phyloP scores from a whole-genome alignment of 2,797 vertebrate genomes.

The Catostomus latipinnis region DNA sequence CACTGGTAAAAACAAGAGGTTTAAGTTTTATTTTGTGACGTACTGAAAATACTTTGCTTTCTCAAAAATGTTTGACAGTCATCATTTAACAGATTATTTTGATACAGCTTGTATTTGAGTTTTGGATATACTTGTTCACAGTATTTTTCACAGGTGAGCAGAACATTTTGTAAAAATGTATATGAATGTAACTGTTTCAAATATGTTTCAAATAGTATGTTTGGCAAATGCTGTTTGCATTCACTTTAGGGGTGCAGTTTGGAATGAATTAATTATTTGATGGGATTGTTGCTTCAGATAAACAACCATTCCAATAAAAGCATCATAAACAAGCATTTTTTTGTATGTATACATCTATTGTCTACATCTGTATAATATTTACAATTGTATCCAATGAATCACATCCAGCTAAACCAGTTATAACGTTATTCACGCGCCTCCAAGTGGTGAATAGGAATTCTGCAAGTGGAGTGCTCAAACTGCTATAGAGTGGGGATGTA shows the following conservation, averaged over 20 bases:
- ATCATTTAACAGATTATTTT: conserved; percentile 30
- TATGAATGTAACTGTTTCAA: conserved; percentile 5
- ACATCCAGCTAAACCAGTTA: background rate
- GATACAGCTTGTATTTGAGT: conserved; percentile 39
- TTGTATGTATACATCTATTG: background rate
- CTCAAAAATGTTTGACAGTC: conserved; percentile 3
- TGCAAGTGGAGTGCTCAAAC: background rate
- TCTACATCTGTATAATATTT: background rate
- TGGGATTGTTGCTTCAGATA: conserved; percentile 38
- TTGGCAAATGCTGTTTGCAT: conserved; percentile 7
- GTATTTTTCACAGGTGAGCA: conserved; percentile 27
- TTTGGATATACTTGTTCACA: background rate
- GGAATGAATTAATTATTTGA: conserved; percentile 43
- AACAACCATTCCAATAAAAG: conserved; percentile 83
- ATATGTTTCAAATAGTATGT: conserved; percentile 33
- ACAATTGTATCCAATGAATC: background rate
- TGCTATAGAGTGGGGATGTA: background rate
- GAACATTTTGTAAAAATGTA: conserved; percentile 18
- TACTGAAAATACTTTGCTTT: conserved; percentile 11
- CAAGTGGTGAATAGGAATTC: background rate
- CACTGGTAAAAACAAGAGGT: conserved; percentile 13
- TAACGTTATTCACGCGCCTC: background rate
- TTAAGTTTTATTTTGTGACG: background rate
- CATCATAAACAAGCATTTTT: background rate
- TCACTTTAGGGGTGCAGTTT: conserved; percentile 41